A percentile compares a stretch with the other conserved stretches of the same genome.
Conservation (phyloP, 2,113 vertebrate species). For the rat (Rattus norvegicus) region GRCr8 NC_086030.1:38622501-38623000, state of each 20-base stretch:
- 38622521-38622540: not conserved
- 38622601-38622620: not conserved
- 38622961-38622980: not conserved
- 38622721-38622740: conserved; percentile 32
- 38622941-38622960: not conserved
- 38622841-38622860: conserved; percentile 51
- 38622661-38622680: not conserved
- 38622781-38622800: conserved; percentile 41
- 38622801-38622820: conserved; percentile 48
- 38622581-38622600: not conserved
- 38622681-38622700: not conserved
- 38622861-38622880: not conserved
- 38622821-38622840: conserved; percentile 27
- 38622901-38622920: conserved; percentile 30
- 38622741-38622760: conserved; percentile 65
- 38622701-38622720: not conserved
- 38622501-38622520: not conserved
- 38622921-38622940: not conserved
- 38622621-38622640: not conserved
- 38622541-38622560: not conserved
- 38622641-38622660: not conserved
- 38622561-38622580: not conserved
- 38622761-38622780: conserved; percentile 22
- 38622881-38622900: conserved; percentile 26
- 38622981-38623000: not conserved